phyloP scores from a whole-genome alignment of 2,797 vertebrate species.

The Periophthalmus magnuspinnatus region DNA sequence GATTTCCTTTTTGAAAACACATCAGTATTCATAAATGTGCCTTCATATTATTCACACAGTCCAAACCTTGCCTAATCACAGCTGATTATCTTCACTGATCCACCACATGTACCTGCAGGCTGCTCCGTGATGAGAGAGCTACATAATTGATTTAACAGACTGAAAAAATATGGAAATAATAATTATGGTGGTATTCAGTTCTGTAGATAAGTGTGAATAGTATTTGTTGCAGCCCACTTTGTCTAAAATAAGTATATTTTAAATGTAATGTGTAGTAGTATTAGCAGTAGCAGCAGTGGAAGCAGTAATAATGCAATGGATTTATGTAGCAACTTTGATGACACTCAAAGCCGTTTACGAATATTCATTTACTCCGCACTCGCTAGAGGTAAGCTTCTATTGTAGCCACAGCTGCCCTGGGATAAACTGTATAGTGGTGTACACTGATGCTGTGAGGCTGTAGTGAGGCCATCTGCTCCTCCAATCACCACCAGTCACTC shows the following conservation, averaged over 20 bases:
- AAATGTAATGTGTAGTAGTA: too few relatives aligned
- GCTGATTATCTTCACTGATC: slow-evolving; percentile 39
- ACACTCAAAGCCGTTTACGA: too few relatives aligned
- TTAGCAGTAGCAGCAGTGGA: not conserved
- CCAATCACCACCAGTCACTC: too few relatives aligned
- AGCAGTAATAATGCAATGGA: too few relatives aligned
- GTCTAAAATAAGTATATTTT: too few relatives aligned
- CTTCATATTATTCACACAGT: slow-evolving; percentile 17
- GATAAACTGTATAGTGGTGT: too few relatives aligned
- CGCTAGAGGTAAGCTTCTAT: too few relatives aligned
- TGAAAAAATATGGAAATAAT: slow-evolving; percentile 38
- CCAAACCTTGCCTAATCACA: slow-evolving; percentile 42
- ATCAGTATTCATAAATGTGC: slow-evolving; percentile 19
- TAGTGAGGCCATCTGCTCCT: too few relatives aligned
- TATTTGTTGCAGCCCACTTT: not conserved
- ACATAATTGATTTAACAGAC: slow-evolving; percentile 47
- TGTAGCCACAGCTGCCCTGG: too few relatives aligned
- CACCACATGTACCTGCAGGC: slow-evolving; percentile 45
- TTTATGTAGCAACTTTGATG: too few relatives aligned
- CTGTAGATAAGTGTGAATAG: slow-evolving; percentile 21
- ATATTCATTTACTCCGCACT: too few relatives aligned
- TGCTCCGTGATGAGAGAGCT: slow-evolving; percentile 42
- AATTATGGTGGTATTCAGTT: slow-evolving; percentile 27
- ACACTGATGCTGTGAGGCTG: too few relatives aligned
- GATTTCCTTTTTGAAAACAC: not conserved